Evolutionary conservation across 23 tunicate species (phyloP).

Genomic region (Styela plicata): DNA sequence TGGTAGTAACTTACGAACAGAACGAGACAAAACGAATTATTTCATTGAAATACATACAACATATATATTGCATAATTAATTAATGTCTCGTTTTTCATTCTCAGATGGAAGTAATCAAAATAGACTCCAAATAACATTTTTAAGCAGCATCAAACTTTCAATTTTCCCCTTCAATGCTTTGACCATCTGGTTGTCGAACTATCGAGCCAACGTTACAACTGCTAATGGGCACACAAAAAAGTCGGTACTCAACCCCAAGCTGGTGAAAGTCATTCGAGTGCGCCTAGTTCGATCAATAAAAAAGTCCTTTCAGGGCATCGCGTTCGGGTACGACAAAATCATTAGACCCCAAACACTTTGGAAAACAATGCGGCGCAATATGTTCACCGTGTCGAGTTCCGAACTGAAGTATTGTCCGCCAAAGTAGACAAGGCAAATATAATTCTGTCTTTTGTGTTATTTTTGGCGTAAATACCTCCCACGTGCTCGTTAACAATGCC

Average conservation of each 20-base stretch:
- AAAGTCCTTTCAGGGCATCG: neutral
- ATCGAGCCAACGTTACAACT: no score
- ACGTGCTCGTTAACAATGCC: conserved; percentile 20
- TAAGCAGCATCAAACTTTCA: no score
- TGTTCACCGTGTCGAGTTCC: neutral
- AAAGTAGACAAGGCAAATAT: conserved; percentile 20
- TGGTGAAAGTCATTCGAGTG: neutral
- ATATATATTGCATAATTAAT: no score
- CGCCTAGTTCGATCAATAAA: neutral
- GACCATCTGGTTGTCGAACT: no score
- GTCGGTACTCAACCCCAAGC: neutral
- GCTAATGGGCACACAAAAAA: neutral
- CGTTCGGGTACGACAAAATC: neutral
- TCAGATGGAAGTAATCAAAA: no score
- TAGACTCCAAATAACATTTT: no score
- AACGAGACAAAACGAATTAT: no score
- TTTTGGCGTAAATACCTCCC: conserved; percentile 23
- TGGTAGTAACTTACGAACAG: no score
- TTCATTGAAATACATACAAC: no score
- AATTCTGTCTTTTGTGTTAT: conserved; percentile 19
- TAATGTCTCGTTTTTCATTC: no score
- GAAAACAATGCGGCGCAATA: neutral
- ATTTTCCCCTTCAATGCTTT: no score
- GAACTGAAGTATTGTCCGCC: neutral
- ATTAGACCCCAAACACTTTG: neutral